Evolutionary conservation across 64 coral and sea anemone species (phyloP), one percentile per base, ranked within the genome.

Genomic region (Actinia tenebrosa): DNA sequence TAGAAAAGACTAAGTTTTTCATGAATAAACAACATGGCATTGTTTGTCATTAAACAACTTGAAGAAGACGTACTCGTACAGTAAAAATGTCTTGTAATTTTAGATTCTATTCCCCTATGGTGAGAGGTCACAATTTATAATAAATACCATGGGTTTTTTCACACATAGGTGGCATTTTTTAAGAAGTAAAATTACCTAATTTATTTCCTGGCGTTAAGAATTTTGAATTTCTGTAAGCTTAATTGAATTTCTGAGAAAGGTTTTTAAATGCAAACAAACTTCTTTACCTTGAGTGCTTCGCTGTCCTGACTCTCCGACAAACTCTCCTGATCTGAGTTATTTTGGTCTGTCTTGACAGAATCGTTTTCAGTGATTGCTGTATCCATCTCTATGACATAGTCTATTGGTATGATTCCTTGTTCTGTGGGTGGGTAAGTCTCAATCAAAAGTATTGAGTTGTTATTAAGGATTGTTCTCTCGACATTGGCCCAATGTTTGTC

Each of bases 301-400:
- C 64, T 44, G 60, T 87, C 90, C 9, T 91, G 90, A 59, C 85
- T 87, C 80, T 82, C 90, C 26, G 83, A 53, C 56, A 61, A 43
- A 85, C 83, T 85, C 7, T 64, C 83, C 54, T 85, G 50, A 45
- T 85, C 83, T 7, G 60, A 64, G 10, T 56, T 56, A 62, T 85
- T 85, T 25, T 85, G 54, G 3, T 85, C 83, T 85, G 30, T 8
- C 50, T 85, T 85, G 30, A 19, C 83, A 61, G 83, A 64, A 30
- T 88, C 44, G 23, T 86, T 78, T 84, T 86, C 85, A 63, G 77
- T 81, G 18, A 64, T 60, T 60, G 64, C 56, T 20, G 71, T 54
- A 50, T 91, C 92, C 94, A 96, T 96, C 62, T 86, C 94, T 58
- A 89, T 89, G n/a, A 96, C 91, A 89, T 96, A 96, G 89, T 93